These are phyloP conservation scores for Aix galericulata DNA, from an alignment of 2,113 vertebrate genomes.

Conservation along the genomic window DNA sequence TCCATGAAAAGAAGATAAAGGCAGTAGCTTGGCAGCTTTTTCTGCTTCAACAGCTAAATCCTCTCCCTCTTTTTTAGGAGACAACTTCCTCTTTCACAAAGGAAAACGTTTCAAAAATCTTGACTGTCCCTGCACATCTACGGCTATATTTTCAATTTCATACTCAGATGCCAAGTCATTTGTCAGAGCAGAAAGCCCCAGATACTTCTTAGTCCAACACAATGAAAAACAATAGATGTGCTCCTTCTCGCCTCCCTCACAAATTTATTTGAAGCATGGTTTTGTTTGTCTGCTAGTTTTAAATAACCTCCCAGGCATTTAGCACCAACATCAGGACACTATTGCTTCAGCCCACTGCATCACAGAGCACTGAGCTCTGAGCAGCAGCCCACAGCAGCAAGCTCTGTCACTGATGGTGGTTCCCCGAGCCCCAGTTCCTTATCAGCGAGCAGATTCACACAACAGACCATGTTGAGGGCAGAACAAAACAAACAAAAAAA, in stretches of 20 bases:
- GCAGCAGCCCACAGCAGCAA: not conserved
- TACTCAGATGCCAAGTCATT: not conserved
- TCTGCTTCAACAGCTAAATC: not conserved
- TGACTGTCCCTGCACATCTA: not conserved
- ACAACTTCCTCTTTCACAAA: not conserved
- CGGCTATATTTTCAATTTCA: not conserved
- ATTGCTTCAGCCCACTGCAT: not conserved
- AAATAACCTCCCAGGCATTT: not conserved
- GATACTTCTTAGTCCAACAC: not conserved
- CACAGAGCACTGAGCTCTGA: not conserved
- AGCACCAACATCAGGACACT: not conserved
- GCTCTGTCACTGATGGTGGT: not conserved
- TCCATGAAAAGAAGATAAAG: not conserved
- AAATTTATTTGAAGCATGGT: not conserved
- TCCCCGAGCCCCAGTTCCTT: not conserved
- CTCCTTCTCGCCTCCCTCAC: too few species aligned
- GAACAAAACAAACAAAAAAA: not conserved
- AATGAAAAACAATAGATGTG: not conserved
- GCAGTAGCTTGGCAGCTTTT: slow-evolving; percentile 1
- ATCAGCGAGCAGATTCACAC: not conserved
- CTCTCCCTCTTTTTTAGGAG: not conserved
- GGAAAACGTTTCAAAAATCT: not conserved
- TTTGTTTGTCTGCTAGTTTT: not conserved
- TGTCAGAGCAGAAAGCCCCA: not conserved
- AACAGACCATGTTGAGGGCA: accelerated